Base-by-base conservation (phyloP, 2,888 invertebrate species). In the Octonoba sinensis region DNA sequence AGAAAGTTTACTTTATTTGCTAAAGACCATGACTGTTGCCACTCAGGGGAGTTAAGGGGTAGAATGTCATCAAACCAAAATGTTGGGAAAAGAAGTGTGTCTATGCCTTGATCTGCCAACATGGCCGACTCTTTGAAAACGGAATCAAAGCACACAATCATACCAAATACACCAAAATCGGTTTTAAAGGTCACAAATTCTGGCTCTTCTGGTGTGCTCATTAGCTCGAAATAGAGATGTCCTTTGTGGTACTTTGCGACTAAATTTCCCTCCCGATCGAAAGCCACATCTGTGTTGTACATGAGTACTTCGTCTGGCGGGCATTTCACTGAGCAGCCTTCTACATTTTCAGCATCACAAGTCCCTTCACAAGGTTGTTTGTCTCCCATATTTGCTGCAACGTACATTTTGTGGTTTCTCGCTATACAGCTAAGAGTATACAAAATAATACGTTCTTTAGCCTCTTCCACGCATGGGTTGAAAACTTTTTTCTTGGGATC, bases 11-110 rank as follows among this genome's bases (percentile, higher is more conserved):
- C 92, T 74, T 93, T 90, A 87, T 93, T 90, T 0, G 91, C 89
- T 77, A 91, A 91, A 0, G 95, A 91, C 90, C 93, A 95, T 4
- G 92, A 91, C 73, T 92, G 91, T 87, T 95, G 94, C 4, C 91
- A 90, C 87, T 94, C 92, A 0, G 92, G 90, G 65, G 92, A 70
- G 27, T 83, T 73, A 2, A 75, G 59, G 87, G 93, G 94, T 0
- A 96, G 96, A 81, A 95, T 87, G 87, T 95, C 93, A 0, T 95
- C 93, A 86, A 93, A 93, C 96, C 96, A 96, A 88, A 93, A 93
- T 0, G 93, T 92, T 0, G 93, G 91, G 85, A 91, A 93, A 0
- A 93, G 88, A 13, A 94, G 88, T 86, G 93, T 92, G 20, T 90
- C 91, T 1, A 93, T 86, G 0, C 90, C 89, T 1, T 88, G 85